These are phyloP conservation scores for Odocoileus hemionus DNA, from an alignment of 2,113 vertebrate genomes.

Conservation along the genomic window DNA sequence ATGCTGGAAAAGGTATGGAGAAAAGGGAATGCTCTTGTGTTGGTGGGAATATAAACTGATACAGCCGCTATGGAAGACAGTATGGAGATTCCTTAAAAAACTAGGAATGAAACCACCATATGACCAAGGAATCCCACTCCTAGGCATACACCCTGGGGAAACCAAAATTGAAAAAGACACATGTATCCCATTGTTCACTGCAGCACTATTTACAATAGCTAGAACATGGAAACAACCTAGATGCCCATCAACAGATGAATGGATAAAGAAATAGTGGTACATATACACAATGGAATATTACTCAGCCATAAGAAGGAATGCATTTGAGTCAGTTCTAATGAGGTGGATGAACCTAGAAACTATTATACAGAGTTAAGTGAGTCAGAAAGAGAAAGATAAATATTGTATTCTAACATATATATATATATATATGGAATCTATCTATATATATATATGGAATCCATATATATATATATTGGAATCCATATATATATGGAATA, in stretches of 20 bases:
- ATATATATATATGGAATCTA: background rate
- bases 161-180: background rate
- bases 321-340: background rate
- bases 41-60: background rate
- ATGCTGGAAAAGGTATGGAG: background rate
- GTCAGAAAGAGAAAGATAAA: background rate
- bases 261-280: background rate
- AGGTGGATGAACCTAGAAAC: background rate
- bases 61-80: background rate
- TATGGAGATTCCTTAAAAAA: background rate
- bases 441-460: background rate
- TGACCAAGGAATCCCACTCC: background rate
- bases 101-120: background rate
- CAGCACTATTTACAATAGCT: background rate
- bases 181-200: background rate
- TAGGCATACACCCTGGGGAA: background rate
- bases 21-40: background rate
- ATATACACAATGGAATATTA: background rate
- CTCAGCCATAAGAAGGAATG: background rate
- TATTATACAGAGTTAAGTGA: background rate
- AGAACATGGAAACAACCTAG: background rate
- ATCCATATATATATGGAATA: background rate
- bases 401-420: background rate
- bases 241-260: background rate
- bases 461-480: background rate